Percentiles rank a stretch among this genome's conserved stretches.
These are phyloP conservation scores for Hoplias malabaricus DNA, from an alignment of 2,113 vertebrate genomes.

Conservation along the genomic window DNA sequence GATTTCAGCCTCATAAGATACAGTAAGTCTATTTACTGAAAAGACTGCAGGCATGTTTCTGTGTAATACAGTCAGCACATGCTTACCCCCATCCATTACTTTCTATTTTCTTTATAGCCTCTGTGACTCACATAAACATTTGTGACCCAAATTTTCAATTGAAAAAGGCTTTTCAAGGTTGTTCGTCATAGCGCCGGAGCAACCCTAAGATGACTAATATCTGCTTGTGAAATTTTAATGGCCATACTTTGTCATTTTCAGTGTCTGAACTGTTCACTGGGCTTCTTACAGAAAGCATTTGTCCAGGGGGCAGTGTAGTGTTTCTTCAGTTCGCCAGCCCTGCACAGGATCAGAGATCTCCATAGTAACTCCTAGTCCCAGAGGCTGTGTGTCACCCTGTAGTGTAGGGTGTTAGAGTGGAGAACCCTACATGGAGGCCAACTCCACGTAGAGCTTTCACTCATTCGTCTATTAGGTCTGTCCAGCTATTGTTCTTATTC, in stretches of 20 bases:
- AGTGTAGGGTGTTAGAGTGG: neutral
- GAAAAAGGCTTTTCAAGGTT: slow-evolving; percentile 12
- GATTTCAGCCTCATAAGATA: neutral
- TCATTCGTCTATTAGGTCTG: neutral
- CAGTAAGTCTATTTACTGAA: neutral
- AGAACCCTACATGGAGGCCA: neutral
- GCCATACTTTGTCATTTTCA: neutral
- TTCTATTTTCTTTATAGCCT: neutral
- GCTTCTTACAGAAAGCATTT: slow-evolving; percentile 12
- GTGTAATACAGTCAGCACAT: neutral
- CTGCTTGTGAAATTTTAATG: slow-evolving; percentile 3
- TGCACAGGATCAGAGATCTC: neutral
- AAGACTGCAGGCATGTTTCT: neutral
- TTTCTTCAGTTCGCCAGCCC: neutral
- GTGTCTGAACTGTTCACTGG: neutral
- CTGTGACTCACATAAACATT: slow-evolving; percentile 1
- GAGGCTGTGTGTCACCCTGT: neutral
- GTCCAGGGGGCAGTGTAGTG: neutral
- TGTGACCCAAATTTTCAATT: slow-evolving; percentile 15
- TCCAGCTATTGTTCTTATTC: neutral
- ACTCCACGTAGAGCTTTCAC: neutral
- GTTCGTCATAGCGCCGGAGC: neutral
- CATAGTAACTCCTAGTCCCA: slow-evolving; percentile 16
- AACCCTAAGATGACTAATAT: slow-evolving; percentile 15
- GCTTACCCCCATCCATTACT: neutral